Base-by-base conservation (phyloP, 2,888 invertebrate genomes). In the Steinernema hermaphroditum region DNA sequence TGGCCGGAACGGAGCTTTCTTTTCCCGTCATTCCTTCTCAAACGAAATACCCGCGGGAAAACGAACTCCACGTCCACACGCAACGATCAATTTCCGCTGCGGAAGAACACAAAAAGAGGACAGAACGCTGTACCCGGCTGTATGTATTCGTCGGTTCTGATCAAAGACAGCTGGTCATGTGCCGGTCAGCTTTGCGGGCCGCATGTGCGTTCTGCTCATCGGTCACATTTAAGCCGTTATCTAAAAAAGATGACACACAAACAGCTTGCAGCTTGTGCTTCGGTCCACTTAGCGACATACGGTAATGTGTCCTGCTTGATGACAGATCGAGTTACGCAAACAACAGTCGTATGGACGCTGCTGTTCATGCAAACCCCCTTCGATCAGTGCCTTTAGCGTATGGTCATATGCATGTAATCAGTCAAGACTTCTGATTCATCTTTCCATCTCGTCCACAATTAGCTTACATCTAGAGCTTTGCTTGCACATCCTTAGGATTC, bases 81-180 rank as follows among this genome's bases (percentile, higher is more conserved):
- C 6, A 29, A 16, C 62, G 62, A 62, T 62, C 62, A 32, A 62
- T 62, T 62, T 62, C 62, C 29, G 29, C 6, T 27, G 4, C 54
- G n/a, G n/a, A n/a, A 6, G 34, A 62, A 62, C 6, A 16, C 32
- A 16, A 32, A 32, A 32, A 62, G 12, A 12, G 32, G 62, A 32
- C 24, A 1, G 29, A 50, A 62, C 27, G 34, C 27, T 32, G 27
- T 34, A 24, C 24, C 27, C 54, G 22, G 16, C 22, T 54, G 9
- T 54, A 22, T 22, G 62, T 16, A 46, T 19, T 6, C 32, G 62
- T 6, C 46, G 46, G n/a, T 16, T 62, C 62, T 29, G 62, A 62
- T 62, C 62, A 62, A 62, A 62, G 62, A 9, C 62, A 62, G 9
- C 62, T 62, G 62, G 62, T 34, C 32, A 62, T 29, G n/a, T n/a